Conservation (phyloP, 2,113 vertebrate species). For the Dolichotis patagonum region DNA sequence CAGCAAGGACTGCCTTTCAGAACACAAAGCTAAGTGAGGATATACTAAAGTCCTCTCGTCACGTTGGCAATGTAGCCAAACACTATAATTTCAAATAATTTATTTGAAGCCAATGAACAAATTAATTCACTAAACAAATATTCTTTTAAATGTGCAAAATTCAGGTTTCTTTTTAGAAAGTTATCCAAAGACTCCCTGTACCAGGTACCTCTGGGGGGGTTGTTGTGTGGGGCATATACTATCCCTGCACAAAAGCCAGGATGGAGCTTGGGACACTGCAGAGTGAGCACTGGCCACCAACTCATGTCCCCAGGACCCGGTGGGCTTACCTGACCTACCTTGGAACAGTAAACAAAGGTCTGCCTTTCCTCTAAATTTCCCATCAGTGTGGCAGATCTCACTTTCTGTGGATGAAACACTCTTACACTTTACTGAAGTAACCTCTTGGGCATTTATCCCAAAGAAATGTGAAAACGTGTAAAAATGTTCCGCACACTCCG, state of each 20-base stretch:
- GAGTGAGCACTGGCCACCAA: not conserved
- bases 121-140: not conserved
- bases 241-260: not conserved
- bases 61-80: not conserved
- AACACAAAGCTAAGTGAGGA: not conserved
- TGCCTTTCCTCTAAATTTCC: not conserved
- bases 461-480: not conserved
- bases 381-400: not conserved
- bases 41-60: rapidly evolving
- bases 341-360: not conserved
- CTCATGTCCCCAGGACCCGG: not conserved
- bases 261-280: not conserved
- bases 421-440: not conserved
- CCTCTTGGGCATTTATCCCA: not conserved
- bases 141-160: not conserved
- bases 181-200: not conserved
- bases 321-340: rapidly evolving
- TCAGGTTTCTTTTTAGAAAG: not conserved
- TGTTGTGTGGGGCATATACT: too few species aligned
- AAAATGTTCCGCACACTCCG: not conserved
- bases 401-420: rapidly evolving
- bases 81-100: not conserved
- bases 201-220: not conserved
- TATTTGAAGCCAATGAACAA: not conserved
- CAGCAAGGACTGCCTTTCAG: rapidly evolving